Evolutionary conservation across 2,888 invertebrate species (phyloP).

Genomic region (Lycia hirtaria): DNA sequence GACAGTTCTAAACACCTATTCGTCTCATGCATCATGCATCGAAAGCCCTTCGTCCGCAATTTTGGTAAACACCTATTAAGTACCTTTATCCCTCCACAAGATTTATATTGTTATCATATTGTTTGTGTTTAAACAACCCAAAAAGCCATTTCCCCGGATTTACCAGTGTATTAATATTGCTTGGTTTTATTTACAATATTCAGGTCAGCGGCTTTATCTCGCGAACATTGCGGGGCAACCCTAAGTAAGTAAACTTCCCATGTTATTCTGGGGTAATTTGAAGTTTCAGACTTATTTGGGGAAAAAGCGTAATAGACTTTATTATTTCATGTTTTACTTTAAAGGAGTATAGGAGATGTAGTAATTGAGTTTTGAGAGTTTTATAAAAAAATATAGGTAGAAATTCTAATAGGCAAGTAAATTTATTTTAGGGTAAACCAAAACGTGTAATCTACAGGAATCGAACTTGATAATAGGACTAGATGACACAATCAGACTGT

Average conservation of each 20-base stretch:
- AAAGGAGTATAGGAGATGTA: not conserved
- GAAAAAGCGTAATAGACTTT: not conserved
- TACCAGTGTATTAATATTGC: conserved; percentile 6
- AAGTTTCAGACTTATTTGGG: conserved; percentile 7
- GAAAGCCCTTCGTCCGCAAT: too few relatives aligned
- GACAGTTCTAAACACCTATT: too few relatives aligned
- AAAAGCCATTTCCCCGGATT: conserved; percentile 2
- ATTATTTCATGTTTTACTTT: conserved; percentile 4
- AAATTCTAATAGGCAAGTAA: too few relatives aligned
- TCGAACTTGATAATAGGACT: too few relatives aligned
- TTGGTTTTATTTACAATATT: conserved; percentile 9
- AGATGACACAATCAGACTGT: too few relatives aligned
- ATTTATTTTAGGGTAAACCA: too few relatives aligned
- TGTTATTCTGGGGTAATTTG: conserved; percentile 25
- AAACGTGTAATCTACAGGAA: too few relatives aligned
- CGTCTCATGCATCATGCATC: too few relatives aligned
- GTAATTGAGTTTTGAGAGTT: not conserved
- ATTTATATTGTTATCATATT: not conserved
- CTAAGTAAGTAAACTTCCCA: conserved; percentile 22
- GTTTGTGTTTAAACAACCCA: not conserved
- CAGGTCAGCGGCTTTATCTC: conserved; percentile 15
- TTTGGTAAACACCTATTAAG: too few relatives aligned
- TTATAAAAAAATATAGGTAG: too few relatives aligned
- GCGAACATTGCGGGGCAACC: conserved; percentile 10
- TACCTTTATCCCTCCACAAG: too few relatives aligned